Conservation (phyloP, 2,113 vertebrate genomes). For the Melanerpes formicivorus region DNA sequence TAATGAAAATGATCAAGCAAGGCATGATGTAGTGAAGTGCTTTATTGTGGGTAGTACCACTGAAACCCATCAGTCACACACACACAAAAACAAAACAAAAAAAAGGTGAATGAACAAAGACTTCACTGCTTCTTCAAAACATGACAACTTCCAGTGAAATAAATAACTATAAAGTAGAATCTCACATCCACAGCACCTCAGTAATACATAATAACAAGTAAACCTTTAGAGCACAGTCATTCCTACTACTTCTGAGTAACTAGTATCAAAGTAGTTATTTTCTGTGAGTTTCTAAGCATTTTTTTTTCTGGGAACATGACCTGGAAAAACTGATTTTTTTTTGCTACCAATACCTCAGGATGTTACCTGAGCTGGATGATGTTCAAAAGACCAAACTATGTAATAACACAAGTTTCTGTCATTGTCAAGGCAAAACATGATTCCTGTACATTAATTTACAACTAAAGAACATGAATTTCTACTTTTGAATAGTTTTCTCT, state of each 20-base stretch:
- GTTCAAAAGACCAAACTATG: not conserved
- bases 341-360: not conserved
- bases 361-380: not conserved
- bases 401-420: not conserved
- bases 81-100: not conserved
- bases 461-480: not conserved
- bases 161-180: not conserved
- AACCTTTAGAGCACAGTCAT: not conserved
- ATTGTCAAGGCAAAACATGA: not conserved
- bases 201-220: not conserved
- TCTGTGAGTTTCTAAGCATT: not conserved
- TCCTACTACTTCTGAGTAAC: not conserved
- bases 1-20: not conserved
- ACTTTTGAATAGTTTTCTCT: not conserved
- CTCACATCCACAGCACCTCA: not conserved
- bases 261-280: not conserved
- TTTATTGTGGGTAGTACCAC: not conserved
- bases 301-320: not conserved
- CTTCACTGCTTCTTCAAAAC: not conserved
- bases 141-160: not conserved
- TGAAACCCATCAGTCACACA: not conserved
- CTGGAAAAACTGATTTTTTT: not conserved
- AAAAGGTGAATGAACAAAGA: not conserved
- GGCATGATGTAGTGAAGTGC: not conserved
- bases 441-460: not conserved